Conservation (phyloP, 1,140 invertebrate species). For the Sesamia nonagrioides region DNA sequence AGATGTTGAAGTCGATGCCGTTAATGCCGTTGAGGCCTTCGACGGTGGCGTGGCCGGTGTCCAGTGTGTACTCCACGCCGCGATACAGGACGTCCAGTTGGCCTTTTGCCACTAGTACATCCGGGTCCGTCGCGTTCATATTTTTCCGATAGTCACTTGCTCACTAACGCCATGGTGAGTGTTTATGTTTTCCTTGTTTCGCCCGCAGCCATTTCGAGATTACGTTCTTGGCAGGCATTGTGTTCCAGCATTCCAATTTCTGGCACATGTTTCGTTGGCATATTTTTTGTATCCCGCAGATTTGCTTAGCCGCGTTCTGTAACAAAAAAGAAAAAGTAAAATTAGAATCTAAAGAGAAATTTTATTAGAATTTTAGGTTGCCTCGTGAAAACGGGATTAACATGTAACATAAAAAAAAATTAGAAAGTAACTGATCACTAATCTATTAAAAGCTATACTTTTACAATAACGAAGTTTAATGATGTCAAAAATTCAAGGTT, state of each 20-base stretch:
- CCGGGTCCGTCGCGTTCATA: conserved; percentile 82
- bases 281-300: conserved; percentile 63
- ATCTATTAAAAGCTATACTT: too few relatives aligned
- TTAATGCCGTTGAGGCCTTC: conserved; percentile 63
- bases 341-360: conserved; percentile 39
- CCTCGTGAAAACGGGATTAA: not conserved
- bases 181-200: conserved; percentile 84
- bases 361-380: not conserved
- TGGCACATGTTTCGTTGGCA: conserved; percentile 76
- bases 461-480: not conserved
- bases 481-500: conserved; percentile 11
- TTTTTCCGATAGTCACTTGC: conserved; percentile 77
- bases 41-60: conserved; percentile 62
- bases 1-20: conserved; percentile 73
- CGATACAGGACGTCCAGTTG: conserved; percentile 75
- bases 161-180: conserved; percentile 80
- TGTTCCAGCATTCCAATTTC: conserved; percentile 72
- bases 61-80: conserved; percentile 74
- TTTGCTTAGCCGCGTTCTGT: conserved; percentile 63
- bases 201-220: conserved; percentile 83
- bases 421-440: too few relatives aligned
- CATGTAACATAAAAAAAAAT: too few relatives aligned
- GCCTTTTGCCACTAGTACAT: conserved; percentile 79
- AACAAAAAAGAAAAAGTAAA: conserved; percentile 64
- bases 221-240: conserved; percentile 82